Evolutionary conservation across 2,797 vertebrate genomes (phyloP).

Genomic region (Orestias chungarensis): DNA sequence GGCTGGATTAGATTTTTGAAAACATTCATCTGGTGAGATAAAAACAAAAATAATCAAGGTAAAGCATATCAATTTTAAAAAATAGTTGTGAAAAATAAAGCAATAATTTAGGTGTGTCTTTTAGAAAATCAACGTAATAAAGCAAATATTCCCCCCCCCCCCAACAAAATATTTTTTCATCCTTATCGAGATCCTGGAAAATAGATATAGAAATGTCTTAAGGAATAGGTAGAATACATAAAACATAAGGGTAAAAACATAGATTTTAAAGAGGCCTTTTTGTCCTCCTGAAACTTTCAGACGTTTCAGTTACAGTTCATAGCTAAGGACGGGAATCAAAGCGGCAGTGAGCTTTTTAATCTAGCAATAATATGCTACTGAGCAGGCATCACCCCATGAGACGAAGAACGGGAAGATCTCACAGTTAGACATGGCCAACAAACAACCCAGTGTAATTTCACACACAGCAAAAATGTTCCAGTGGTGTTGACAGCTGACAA

Average conservation of each 20-base stretch:
- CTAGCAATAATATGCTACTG: conserved; percentile 35
- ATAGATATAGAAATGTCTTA: neutral
- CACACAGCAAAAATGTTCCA: conserved; percentile 63
- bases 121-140: neutral
- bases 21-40: neutral
- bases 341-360: conserved; percentile 20
- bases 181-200: neutral
- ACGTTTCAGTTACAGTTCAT: neutral
- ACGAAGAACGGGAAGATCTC: conserved; percentile 19
- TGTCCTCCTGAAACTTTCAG: neutral
- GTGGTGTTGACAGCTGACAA: conserved; percentile 55
- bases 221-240: neutral
- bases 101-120: neutral
- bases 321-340: conserved; percentile 4
- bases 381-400: conserved; percentile 31
- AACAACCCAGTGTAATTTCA: conserved; percentile 43
- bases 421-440: conserved; percentile 27
- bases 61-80: neutral
- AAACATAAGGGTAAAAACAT: neutral
- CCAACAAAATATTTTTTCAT: neutral
- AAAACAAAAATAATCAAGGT: neutral
- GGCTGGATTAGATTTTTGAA: neutral
- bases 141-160: neutral
- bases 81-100: neutral
- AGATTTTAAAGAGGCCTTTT: neutral